Evolutionary conservation across 2,888 invertebrate genomes (phyloP), one percentile per base, ranked within the genome.

Genomic region (Sphaerophoria taeniata): DNA sequence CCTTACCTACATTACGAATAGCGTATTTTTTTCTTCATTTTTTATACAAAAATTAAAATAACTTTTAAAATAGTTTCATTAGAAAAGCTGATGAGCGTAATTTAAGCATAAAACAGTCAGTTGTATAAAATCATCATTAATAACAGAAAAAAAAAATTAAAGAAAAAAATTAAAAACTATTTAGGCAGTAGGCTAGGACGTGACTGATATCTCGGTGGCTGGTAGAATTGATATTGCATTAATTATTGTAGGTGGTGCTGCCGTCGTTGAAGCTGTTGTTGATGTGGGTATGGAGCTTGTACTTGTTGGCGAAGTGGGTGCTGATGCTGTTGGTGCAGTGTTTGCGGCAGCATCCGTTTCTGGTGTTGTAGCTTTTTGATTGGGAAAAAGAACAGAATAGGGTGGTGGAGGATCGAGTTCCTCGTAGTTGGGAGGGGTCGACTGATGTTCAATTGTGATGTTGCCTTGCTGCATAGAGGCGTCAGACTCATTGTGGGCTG

Each of bases 311-410:
- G 60, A 49, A 39, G 43, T 34, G 36, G 65, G 60, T 33, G 79
- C 39, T 55, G 77, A 63, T 63, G 24, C 24, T 24, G 24, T 24
- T 1, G 24, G 24, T 24, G 24, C 60, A 56, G 87, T 67, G 58
- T 81, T 78, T 51, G 85, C 76, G 53, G 87, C 70, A 36, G 86
- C 51, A 9, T 81, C 74, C 55, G 87, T 75, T 39, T 87, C 61
- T 36, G 85, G 58, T 61, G 88, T 36, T 39, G 89, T 88, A 4
- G 90, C 90, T 87, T 92, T 92, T 80, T 92, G 91, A 76, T 91
- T 91, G 82, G 95, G 95, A 91, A 95, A 95, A 2, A 95, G 92
- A 0, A 94, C 94, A 60, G 94, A 94, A 90, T 95, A 95, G 0
- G 95, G 93, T 0, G 95, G 95, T 3, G 94, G 94, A 2, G 94